Evolutionary conservation across 2,113 vertebrate species (phyloP).

Genomic region (Syngnathoides biaculeatus): DNA sequence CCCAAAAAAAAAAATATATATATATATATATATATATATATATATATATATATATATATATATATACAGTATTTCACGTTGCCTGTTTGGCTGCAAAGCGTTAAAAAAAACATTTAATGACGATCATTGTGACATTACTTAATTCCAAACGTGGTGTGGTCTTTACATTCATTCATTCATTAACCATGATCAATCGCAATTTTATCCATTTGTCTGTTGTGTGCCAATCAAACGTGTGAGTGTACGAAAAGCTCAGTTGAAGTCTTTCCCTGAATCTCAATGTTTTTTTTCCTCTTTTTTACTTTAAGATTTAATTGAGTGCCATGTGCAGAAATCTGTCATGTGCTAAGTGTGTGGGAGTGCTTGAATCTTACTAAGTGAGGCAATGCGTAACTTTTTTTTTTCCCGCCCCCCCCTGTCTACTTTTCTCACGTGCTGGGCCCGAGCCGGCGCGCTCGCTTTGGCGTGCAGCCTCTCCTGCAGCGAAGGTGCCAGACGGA

Average conservation of each 20-base stretch:
- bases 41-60: no score
- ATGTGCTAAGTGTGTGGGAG: constrained; percentile 20
- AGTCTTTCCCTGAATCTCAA: constrained; percentile 1
- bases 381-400: constrained; percentile 39
- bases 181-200: not conserved
- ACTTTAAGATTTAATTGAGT: constrained; percentile 9
- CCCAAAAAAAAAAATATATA: no score
- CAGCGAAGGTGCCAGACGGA: constrained; percentile 51
- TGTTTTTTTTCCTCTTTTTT: not conserved
- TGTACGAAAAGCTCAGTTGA: not conserved
- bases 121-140: not conserved
- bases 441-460: constrained; percentile 23
- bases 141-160: not conserved
- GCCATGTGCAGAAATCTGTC: constrained; percentile 6
- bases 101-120: not conserved
- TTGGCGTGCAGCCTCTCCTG: constrained; percentile 35
- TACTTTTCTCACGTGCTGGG: constrained; percentile 1
- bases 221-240: not conserved
- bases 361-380: constrained; percentile 40
- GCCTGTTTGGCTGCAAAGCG: not conserved
- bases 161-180: not conserved
- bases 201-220: not conserved
- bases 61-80: no score
- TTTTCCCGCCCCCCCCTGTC: not conserved
- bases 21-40: no score